phyloP scores from a whole-genome alignment of 2,888 invertebrate species.

The Clitarchus hookeri region DNA sequence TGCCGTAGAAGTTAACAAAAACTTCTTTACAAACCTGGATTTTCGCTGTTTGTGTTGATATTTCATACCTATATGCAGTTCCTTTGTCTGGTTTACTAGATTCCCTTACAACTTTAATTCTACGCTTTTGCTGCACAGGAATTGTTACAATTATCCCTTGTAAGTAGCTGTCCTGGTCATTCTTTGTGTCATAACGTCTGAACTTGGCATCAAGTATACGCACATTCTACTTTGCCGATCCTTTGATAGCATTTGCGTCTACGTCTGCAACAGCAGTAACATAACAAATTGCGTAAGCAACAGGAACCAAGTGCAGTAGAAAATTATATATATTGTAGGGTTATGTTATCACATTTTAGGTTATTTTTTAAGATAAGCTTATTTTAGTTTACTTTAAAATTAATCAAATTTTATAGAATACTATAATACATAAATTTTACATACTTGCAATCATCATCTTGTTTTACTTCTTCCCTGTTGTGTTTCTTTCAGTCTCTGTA shows the following conservation, averaged over 20 bases:
- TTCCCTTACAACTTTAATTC: neutral
- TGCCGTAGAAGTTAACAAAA: no score
- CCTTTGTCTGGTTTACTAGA: neutral
- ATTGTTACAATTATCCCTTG: slow-evolving; percentile 15
- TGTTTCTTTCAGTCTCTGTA: no score
- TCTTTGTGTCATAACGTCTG: neutral
- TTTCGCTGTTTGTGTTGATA: neutral
- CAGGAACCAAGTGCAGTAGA: neutral
- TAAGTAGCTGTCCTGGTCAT: neutral
- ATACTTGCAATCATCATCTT: no score
- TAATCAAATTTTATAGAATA: no score
- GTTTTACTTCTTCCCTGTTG: no score
- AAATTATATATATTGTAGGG: no score
- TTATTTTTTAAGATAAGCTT: no score
- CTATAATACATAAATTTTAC: no score
- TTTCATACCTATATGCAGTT: neutral
- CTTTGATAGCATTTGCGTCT: neutral
- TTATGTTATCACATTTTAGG: no score
- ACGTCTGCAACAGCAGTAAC: neutral
- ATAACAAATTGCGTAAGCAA: neutral
- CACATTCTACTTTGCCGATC: neutral
- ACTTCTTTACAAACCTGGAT: neutral
- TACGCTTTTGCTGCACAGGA: neutral
- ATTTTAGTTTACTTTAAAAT: no score
- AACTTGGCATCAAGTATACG: neutral